Conservation (phyloP, 2,113 vertebrate species). For the Lepidothrix coronata region DNA sequence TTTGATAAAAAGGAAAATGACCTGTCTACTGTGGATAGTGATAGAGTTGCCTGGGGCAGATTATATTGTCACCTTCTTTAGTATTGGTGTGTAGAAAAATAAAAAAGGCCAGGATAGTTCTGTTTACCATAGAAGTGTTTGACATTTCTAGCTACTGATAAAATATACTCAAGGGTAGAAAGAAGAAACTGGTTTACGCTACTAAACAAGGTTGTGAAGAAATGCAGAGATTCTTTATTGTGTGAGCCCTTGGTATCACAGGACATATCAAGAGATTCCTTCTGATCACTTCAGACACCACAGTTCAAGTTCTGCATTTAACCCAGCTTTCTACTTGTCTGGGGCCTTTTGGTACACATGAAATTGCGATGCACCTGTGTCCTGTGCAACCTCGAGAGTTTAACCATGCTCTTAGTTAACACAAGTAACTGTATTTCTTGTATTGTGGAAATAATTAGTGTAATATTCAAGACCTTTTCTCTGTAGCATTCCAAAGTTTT, state of each 20-base stretch:
- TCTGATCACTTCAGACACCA: neutral
- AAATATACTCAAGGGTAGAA: conserved; percentile 33
- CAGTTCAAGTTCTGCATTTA: neutral
- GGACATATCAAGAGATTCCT: neutral
- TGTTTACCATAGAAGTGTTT: conserved; percentile 57
- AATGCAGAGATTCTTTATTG: neutral
- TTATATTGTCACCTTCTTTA: conserved; percentile 61
- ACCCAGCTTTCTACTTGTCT: neutral
- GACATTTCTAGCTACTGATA: conserved; percentile 65
- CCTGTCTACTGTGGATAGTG: conserved; percentile 64
- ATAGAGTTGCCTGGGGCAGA: conserved; percentile 72
- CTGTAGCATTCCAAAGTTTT: neutral
- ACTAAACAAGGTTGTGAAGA: neutral
- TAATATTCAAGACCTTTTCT: neutral
- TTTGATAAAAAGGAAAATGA: conserved; percentile 76
- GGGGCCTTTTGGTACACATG: neutral
- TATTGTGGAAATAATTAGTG: neutral
- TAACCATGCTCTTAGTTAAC: neutral
- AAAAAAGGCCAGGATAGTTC: conserved; percentile 53
- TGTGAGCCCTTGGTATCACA: neutral
- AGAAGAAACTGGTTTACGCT: neutral
- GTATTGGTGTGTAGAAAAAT: conserved; percentile 31
- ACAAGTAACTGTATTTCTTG: neutral
- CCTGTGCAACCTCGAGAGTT: neutral
- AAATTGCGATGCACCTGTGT: neutral